Conservation (phyloP, 2,113 vertebrate genomes). For the Onychostruthus taczanowskii region DNA sequence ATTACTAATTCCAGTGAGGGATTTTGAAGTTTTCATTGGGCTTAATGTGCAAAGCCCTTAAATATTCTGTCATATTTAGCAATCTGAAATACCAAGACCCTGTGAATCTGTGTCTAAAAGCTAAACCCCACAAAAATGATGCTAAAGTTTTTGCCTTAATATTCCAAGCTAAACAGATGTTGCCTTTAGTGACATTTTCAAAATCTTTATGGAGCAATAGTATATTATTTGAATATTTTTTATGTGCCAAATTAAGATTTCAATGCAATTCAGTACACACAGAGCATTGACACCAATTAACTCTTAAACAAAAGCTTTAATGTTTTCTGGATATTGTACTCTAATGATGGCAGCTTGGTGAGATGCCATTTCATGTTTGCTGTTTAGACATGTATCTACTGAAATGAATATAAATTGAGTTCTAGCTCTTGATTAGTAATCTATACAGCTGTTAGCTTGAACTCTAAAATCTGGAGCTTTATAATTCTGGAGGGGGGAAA, state of each 20-base stretch:
- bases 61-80: constrained; percentile 53
- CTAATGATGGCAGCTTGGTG: constrained; percentile 25
- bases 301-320: neutral
- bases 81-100: neutral
- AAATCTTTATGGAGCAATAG: neutral
- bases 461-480: constrained; percentile 44
- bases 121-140: constrained; percentile 13
- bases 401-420: constrained; percentile 50
- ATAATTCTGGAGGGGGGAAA: constrained; percentile 3
- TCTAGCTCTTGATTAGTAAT: constrained; percentile 21
- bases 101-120: neutral
- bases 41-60: constrained; percentile 48
- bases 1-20: constrained; percentile 36
- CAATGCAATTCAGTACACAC: neutral
- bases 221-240: neutral
- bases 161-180: neutral
- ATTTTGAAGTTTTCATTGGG: constrained; percentile 39
- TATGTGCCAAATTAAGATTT: neutral
- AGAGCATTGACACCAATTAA: neutral
- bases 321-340: neutral
- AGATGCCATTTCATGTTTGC: neutral
- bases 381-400: neutral
- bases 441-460: neutral
- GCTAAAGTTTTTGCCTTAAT: neutral
- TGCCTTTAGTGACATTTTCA: neutral